phyloP scores from a whole-genome alignment of 2,888 invertebrate genomes.

The Phragmatobia fuliginosa region DNA sequence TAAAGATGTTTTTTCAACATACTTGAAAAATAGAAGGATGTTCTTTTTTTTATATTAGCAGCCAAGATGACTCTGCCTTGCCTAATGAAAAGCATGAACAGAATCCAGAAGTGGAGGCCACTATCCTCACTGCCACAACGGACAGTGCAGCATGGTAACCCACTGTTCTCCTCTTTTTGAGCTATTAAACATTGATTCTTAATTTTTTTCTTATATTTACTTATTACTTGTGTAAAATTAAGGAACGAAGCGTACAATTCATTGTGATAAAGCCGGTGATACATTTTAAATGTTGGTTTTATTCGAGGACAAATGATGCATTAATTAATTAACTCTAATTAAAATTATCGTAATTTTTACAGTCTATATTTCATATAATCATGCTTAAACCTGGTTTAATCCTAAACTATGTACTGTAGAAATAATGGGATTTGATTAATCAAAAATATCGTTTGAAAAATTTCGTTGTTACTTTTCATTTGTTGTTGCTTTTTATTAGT shows the following conservation, averaged over 20 bases:
- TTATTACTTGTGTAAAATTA: too few relatives aligned
- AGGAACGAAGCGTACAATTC: too few relatives aligned
- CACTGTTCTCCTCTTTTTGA: too few relatives aligned
- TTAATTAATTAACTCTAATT: neutral
- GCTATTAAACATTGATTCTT: too few relatives aligned
- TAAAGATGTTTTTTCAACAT: neutral
- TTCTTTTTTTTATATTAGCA: too few relatives aligned
- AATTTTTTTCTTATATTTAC: too few relatives aligned
- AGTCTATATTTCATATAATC: neutral
- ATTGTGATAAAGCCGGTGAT: neutral
- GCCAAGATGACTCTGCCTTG: too few relatives aligned
- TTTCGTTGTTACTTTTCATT: neutral
- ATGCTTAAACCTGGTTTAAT: constrained; percentile 20
- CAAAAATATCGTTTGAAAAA: too few relatives aligned
- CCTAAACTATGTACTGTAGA: neutral
- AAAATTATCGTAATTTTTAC: neutral
- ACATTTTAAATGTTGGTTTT: neutral
- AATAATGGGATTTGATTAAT: neutral
- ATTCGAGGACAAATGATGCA: neutral
- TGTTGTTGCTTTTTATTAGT: neutral
- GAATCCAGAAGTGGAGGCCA: too few relatives aligned
- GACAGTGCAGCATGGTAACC: too few relatives aligned
- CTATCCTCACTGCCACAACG: too few relatives aligned
- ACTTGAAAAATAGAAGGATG: neutral
- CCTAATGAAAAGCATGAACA: too few relatives aligned